Base-by-base conservation (phyloP, 2,888 invertebrate genomes). In the Phania funesta region DNA sequence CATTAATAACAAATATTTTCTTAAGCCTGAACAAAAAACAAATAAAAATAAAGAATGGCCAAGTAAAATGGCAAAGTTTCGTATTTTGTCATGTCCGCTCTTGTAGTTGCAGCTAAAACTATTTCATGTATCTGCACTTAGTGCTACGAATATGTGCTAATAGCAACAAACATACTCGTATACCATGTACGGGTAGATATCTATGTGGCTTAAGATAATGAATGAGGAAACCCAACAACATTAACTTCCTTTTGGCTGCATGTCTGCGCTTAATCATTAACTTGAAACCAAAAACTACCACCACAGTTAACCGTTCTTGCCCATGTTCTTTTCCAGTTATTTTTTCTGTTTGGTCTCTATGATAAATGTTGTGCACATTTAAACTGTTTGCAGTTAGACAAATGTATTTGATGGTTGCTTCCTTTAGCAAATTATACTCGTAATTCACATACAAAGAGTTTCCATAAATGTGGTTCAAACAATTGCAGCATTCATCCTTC, bases 321-420 rank as follows among this genome's bases (percentile, higher is more conserved):
- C 22, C 18, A 29, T 54, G 35, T 24, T 26, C 13, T 22, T 22
- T 11, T 22, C 5, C 11, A 0, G 7, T n/a, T 58, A 8, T 38
- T 6, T 20, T 4, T 44, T 1, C 5, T 29, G 18, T 26, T 52
- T n/a, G n/a, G 9, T 20, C 54, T 54, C 8, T 18, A 80, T 76
- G 75, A 76, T 76, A 71, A 80, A 80, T 76, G 80, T 65, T 67
- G 65, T 60, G 65, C 75, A 80, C 70, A 44, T 80, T 70, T 70
- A 32, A 46, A 41, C 41, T 50, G 3, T 24, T n/a, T 56, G 65
- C 65, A 75, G 65, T 75, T 65, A 75, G 48, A 65, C 65, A 65
- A 54, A 65, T 56, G 9, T 22, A 56, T 38, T 64, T 64, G 68
- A 54, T 62, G 77, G 16, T 52, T 44, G 41, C 54, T 81, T 81